Base-by-base conservation (phyloP, 2,797 vertebrate genomes). In the Hapalemur alaotrensis region DNA sequence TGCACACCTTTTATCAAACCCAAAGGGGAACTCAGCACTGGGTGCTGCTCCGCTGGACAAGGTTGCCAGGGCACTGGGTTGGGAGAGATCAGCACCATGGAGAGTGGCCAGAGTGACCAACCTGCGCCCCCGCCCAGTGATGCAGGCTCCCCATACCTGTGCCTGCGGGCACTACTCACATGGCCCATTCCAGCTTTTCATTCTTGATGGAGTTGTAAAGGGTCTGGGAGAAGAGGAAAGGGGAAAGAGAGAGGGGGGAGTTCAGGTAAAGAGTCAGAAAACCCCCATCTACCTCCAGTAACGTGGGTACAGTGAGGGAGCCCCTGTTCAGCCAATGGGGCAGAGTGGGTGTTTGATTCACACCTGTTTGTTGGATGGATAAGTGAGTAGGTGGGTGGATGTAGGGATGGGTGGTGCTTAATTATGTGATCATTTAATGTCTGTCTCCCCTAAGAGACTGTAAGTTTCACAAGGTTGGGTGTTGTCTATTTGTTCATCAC, bases 131-230 rank as follows among this genome's bases (percentile, higher is more conserved):
- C 14, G 75, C 86, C 50, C 50, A 43, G 41, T 8, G 41, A 89
- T n/a, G 57, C 7, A 76, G 18, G 35, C 28, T 89, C 54, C 92
- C 86, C 73, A 35, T 0, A 75, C 63, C 67, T 35, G 32, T 18
- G 78, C 89, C 79, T 81, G 4, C 30, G 30, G 43, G 61, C 83
- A 89, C 89, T 99, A 99, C 99, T 99, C 98, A 99, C 99, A 99
- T 99, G 85, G 99, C 99, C 99, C 99, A 99, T 98, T 99, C 99
- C 50, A 99, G 99, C 98, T 99, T 99, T 98, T 99, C 99, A 63
- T 99, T 99, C 99, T 99, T 99, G 99, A 99, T 99, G 50, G 99
- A 99, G 98, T 99, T 99, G 97, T 99, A 99, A 79, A 99, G 98
- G 80, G 99, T 98, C 99, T 99, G 98, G 88, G 97, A 98, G 87